Base-by-base conservation (phyloP, 2,113 vertebrate species). In the Serilophus lunatus region DNA sequence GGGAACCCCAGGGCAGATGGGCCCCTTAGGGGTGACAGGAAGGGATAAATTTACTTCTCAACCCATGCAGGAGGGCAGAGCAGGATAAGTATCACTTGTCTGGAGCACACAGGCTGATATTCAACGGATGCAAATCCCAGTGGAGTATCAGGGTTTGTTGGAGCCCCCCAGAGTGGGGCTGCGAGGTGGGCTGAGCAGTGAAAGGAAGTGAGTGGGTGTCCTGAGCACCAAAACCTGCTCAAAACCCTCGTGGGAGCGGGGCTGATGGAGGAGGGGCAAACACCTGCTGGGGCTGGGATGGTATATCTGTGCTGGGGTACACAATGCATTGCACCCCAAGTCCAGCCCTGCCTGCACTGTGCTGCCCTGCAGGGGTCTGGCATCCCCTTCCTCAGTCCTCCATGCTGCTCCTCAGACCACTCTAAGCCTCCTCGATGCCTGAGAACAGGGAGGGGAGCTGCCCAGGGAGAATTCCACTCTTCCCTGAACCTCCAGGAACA, bases 401-500 rank as follows among this genome's bases (percentile, higher is more conserved):
- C 13, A 1, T 9, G 20, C 54, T 50, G 60, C 6, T 8, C 9
- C 44, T 44, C 59, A 42, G 40, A 33, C 44, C 10, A 3, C 35
- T 47, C 69, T 44, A 61, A 63, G 45, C 53, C 49, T 56, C n/a
- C n/a, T 49, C 12, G 18, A 60, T 44, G 82, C 72, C 50, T 26
- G 42, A 19, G 18, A 56, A 71, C 56, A 15, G 36, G 38, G 53
- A 35, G 5, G 2, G 19, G 18, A 56, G 10, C 40, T 66, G 36
- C 57, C 47, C 20, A 10, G 51, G 24, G 42, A 3, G 6, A 20
- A 8, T 23, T 49, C 26, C 47, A 23, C 9, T 50, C 9, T n/a
- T n/a, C 42, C 38, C 35, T 5, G 28, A n/a, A 8, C 0, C 0
- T 0, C 2, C n/a, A 59, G 35, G 40, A 12, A 44, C 24, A 16